Evolutionary conservation across 2,113 vertebrate genomes (phyloP), one percentile per base, ranked within the genome.

Genomic region (Oreochromis spilurus): DNA sequence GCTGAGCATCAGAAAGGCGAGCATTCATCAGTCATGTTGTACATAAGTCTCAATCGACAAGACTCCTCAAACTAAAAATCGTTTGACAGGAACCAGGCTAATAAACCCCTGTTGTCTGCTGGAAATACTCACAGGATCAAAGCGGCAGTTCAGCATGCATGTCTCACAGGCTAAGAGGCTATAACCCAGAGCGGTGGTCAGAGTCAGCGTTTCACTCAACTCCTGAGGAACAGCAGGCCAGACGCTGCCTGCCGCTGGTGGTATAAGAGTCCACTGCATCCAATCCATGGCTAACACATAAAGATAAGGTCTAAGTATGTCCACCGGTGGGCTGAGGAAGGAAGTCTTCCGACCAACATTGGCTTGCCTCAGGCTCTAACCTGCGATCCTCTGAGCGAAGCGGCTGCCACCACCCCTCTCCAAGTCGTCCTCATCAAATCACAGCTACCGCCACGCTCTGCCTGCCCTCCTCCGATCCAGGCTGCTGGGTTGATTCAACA

Each of bases 91-190:
- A 82, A 12, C 11, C 19, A 40, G 29, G 29, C 29, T 17, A 29
- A 45, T 5, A 40, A 50, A 67, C 16, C 43, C 36, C 55, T 9
- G 36, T 29, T 26, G 50, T 38, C 52, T 9, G 36, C 36, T 31
- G 2, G 34, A 13, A 65, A 75, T 91, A 96, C 96, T 96, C 92
- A 96, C 96, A 87, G 88, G 70, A 83, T 94, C 85, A 65, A 82
- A 70, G 80, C 83, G 89, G 87, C 36, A 87, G 83, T 90, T 90
- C 82, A 95, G 90, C 82, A 94, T 26, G 88, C 95, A 91, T 4
- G 89, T 90, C 79, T 96, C 93, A 57, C 93, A 91, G 38, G 85
- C 87, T 36, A 94, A 65, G 81, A 95, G 93, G 34, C 89, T 93
- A 85, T 92, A 96, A 40, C 94, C 89, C 82, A 94, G 91, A 40